Conservation (phyloP, 2,888 invertebrate genomes). For the Orchesella flavescens region DNA sequence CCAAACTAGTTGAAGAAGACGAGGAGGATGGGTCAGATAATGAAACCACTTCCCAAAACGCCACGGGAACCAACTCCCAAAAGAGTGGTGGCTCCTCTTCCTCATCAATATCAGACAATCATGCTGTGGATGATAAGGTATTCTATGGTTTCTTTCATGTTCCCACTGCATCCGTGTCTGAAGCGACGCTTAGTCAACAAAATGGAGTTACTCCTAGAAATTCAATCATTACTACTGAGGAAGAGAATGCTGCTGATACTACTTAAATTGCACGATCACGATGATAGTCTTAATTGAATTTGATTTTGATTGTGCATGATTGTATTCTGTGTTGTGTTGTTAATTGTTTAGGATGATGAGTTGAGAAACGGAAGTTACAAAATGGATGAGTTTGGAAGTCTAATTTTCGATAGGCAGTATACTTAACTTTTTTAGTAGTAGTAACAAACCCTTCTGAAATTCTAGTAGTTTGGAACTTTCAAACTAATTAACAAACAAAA, state of each 20-base stretch:
- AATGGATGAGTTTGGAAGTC: conserved; percentile 71
- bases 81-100: conserved; percentile 47
- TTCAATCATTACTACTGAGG: no score
- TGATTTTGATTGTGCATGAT: background rate
- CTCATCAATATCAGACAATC: conserved; percentile 65
- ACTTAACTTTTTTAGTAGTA: conserved; percentile 37
- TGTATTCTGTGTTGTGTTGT: conserved; percentile 4
- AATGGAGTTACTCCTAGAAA: no score
- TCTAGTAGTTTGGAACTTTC: no score
- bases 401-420: conserved; percentile 68
- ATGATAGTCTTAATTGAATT: no score
- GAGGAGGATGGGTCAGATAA: conserved; percentile 64
- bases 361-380: conserved; percentile 56
- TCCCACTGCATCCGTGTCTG: conserved; percentile 66
- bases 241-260: no score
- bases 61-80: conserved; percentile 24
- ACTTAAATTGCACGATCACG: no score
- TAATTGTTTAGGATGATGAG: conserved; percentile 1
- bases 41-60: conserved; percentile 62
- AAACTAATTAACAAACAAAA: no score
- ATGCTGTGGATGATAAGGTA: conserved; percentile 71
- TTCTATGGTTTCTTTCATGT: conserved; percentile 67
- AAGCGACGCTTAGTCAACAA: conserved; percentile 60
- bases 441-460: no score
- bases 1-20: conserved; percentile 42